Evolutionary conservation across 2,888 invertebrate genomes (phyloP), one percentile per base, ranked within the genome.

Genomic region (Sphaerophoria rueppellii): DNA sequence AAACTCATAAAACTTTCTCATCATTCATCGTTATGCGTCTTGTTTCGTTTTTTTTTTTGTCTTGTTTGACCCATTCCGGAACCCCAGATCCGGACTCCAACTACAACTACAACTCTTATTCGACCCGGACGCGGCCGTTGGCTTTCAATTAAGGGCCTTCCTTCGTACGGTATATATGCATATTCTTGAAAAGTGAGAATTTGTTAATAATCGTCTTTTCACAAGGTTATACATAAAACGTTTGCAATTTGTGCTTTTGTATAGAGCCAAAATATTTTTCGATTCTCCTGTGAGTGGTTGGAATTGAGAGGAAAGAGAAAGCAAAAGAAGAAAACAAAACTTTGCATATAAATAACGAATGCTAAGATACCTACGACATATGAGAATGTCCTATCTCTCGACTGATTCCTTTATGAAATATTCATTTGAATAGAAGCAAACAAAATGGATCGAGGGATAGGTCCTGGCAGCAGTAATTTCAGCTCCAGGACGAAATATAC

Each of bases 381-480:
- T 55, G 70, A 43, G 58, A 40, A 63, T 65, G 70, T 58, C 57
- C 60, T 54, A 54, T 78, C 63, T 65, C 52, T 32, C 40, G 34
- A 43, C 37, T 58, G 74, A 82, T 40, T 80, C 55, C 55, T 80
- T 80, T 69, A 83, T 83, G 75, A 83, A 83, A 83, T 75, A 83
- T 83, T 83, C 83, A 83, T 83, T 82, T 60, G 57, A 71, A 79
- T 83, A 79, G 67, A 79, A 75, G 60, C 12, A 43, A 74, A 60
- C 55, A 24, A 6, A 71, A 48, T 16, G 12, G 16, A 16, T 11
- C 14, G 34, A 43, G 43, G 46, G 48, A 70, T 14, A 35, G 7
- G 57, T 43, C n/a, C 11, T 1, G 34, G 55, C 12, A 3, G 4
- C 32, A 37, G 9, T 12, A 65, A 54, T 60, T 54, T 9, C 7